Conservation (phyloP, 1,140 invertebrate genomes). For the Lysiphlebus fabarum region DNA sequence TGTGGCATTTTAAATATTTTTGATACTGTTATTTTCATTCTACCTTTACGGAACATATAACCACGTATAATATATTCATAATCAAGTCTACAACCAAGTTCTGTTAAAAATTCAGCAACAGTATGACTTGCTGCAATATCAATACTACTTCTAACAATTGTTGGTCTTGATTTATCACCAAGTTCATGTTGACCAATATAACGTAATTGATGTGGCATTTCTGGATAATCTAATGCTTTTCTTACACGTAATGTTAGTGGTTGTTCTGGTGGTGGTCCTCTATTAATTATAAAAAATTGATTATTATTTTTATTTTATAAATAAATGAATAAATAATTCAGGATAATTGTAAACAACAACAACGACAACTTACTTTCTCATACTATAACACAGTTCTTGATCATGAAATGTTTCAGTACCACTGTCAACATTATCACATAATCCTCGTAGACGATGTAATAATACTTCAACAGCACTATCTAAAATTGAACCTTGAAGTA, state of each 20-base stretch:
- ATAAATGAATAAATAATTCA: not conserved
- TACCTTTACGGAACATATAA: slow-evolving; percentile 92
- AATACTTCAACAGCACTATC: slow-evolving; percentile 91
- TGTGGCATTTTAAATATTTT: slow-evolving; percentile 88
- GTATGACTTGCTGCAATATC: slow-evolving; percentile 88
- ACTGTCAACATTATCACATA: slow-evolving; percentile 91
- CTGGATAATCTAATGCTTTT: slow-evolving; percentile 71
- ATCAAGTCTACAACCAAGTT: slow-evolving; percentile 85
- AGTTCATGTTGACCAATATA: slow-evolving; percentile 90
- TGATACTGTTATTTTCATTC: slow-evolving; percentile 95
- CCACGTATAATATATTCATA: slow-evolving; percentile 93
- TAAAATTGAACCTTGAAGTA: slow-evolving; percentile 87
- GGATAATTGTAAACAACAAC: no score
- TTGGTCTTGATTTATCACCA: slow-evolving; percentile 83
- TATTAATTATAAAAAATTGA: slow-evolving; percentile 35
- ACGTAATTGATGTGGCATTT: slow-evolving; percentile 81
- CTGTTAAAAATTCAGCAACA: slow-evolving; percentile 86
- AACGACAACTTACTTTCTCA: slow-evolving; percentile 61
- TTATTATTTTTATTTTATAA: not conserved
- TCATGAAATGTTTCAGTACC: slow-evolving; percentile 84
- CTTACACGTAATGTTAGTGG: slow-evolving; percentile 72
- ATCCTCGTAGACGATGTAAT: slow-evolving; percentile 81
- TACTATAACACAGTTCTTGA: slow-evolving; percentile 81
- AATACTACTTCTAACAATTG: slow-evolving; percentile 84
- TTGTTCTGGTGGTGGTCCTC: slow-evolving; percentile 54